Evolutionary conservation across 2,888 invertebrate species (phyloP).

Genomic region (Eupithecia insigniata): DNA sequence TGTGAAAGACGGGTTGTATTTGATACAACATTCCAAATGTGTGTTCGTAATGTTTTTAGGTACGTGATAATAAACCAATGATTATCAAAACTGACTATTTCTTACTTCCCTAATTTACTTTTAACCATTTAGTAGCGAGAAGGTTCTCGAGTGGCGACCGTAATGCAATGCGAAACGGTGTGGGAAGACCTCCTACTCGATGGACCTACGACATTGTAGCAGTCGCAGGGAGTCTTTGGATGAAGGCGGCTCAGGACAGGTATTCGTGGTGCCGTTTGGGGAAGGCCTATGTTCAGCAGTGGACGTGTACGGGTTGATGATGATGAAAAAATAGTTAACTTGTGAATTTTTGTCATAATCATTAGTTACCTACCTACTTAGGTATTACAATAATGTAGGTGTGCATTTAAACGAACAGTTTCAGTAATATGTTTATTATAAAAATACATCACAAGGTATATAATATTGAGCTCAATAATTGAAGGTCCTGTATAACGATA

Average conservation of each 20-base stretch:
- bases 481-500: conserved; percentile 78
- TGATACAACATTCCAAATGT: conserved; percentile 60
- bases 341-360: not conserved
- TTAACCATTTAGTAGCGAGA: no score
- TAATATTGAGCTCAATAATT: conserved; percentile 80
- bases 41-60: conserved; percentile 46
- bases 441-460: conserved; percentile 83
- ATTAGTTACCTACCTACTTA: not conserved
- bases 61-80: conserved; percentile 79
- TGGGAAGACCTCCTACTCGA: no score
- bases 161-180: no score
- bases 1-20: conserved; percentile 47
- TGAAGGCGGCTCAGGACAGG: no score
- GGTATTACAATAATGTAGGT: not conserved
- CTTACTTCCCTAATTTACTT: not conserved
- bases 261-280: no score
- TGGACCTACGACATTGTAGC: no score
- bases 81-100: conserved; percentile 45
- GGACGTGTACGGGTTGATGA: no score
- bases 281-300: no score
- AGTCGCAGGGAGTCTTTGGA: no score
- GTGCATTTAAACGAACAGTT: conserved; percentile 28
- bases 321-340: not conserved
- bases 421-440: conserved; percentile 69
- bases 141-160: no score